A percentile compares a stretch with the other conserved stretches of the same genome.
Conservation (phyloP, 1,140 invertebrate species). For the Drosophila suzukii region DNA sequence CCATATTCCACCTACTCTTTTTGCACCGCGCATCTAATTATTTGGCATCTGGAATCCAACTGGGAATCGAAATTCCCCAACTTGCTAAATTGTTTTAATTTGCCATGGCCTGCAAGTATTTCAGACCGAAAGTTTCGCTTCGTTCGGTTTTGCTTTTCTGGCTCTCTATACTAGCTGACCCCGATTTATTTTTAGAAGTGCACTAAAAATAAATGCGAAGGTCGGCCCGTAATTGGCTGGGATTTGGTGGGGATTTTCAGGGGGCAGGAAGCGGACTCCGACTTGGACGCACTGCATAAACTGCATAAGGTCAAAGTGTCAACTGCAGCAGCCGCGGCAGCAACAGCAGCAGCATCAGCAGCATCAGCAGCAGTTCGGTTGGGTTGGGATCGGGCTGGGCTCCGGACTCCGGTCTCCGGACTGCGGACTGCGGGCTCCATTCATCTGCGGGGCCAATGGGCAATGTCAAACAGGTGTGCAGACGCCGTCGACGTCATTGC, state of each 20-base stretch:
- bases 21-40: background rate
- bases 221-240: conserved; percentile 62
- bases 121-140: background rate
- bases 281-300: conserved; percentile 23
- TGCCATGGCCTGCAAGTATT: background rate
- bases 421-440: conserved; percentile 14
- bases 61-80: background rate
- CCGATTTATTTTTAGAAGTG: conserved; percentile 77
- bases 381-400: background rate
- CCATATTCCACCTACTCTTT: background rate
- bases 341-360: background rate
- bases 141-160: background rate
- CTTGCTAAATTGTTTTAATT: background rate
- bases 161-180: conserved; percentile 55
- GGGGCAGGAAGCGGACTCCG: conserved; percentile 5
- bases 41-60: conserved; percentile 2
- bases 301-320: conserved; percentile 77
- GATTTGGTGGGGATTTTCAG: background rate
- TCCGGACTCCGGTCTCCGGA: background rate
- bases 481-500: conserved; percentile 54
- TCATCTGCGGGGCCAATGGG: conserved; percentile 20
- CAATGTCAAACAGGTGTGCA: conserved; percentile 63
- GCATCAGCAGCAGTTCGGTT: background rate
- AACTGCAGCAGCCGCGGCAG: conserved; percentile 26
- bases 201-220: conserved; percentile 82